Conservation (phyloP, 2,113 vertebrate species). For the Hystrix brachyura region DNA sequence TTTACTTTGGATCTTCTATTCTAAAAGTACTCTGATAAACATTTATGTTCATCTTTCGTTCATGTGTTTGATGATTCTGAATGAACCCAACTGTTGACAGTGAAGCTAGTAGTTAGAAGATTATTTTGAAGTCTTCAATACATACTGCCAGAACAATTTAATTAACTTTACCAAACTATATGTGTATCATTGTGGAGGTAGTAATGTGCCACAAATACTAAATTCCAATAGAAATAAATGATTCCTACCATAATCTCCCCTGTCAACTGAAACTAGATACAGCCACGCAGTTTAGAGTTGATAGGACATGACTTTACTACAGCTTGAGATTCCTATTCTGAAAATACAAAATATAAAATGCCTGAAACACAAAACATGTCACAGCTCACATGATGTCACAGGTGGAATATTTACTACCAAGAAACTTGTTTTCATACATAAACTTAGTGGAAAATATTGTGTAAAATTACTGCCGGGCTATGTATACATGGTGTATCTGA, state of each 20-base stretch:
- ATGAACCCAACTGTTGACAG: not conserved
- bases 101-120: not conserved
- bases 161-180: not conserved
- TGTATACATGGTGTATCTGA: not conserved
- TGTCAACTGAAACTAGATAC: not conserved
- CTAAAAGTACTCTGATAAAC: not conserved
- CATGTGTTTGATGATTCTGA: not conserved
- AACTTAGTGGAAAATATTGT: not conserved
- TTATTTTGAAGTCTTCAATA: not conserved
- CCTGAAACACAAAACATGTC: not conserved
- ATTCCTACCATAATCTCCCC: not conserved
- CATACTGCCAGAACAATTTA: not conserved
- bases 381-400: not conserved
- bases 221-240: not conserved
- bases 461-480: not conserved
- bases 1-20: constrained; percentile 13
- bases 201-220: not conserved
- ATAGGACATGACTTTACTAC: not conserved
- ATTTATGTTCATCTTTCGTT: not conserved
- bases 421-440: not conserved
- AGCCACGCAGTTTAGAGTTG: not conserved
- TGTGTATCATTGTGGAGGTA: not conserved
- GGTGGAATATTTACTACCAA: not conserved
- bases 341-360: not conserved
- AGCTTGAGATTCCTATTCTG: not conserved